Conservation (phyloP, 2,113 vertebrate species). For the Vidua macroura region DNA sequence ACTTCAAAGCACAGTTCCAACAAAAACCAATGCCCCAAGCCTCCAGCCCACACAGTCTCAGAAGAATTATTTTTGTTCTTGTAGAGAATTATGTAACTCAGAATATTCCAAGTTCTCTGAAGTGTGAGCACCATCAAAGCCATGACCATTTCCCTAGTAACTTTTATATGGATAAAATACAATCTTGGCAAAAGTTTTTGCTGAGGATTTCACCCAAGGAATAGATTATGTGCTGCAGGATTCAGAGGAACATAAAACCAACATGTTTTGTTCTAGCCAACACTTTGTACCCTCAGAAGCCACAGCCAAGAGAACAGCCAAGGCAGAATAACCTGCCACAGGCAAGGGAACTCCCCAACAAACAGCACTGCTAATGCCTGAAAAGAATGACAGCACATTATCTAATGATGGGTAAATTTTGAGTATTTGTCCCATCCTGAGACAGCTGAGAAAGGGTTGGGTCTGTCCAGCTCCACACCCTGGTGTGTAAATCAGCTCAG, state of each 20-base stretch:
- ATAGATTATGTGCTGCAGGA: not conserved
- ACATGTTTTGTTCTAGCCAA: fast-evolving
- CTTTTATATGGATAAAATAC: not conserved
- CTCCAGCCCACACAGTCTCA: conserved; percentile 45
- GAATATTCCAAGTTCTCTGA: not conserved
- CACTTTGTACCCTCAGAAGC: not conserved
- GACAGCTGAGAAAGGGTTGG: not conserved
- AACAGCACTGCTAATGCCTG: not conserved
- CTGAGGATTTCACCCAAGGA: not conserved
- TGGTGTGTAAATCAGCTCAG: fast-evolving
- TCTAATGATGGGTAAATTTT: not conserved
- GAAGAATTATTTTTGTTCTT: conserved; percentile 7
- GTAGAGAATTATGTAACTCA: not conserved
- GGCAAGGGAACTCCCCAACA: not conserved
- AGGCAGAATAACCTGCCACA: not conserved
- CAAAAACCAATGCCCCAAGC: not conserved
- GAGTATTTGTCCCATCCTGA: not conserved
- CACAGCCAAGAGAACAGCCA: not conserved
- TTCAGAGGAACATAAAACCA: not conserved
- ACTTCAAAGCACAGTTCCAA: conserved; percentile 32
- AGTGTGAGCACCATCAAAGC: not conserved
- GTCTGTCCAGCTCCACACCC: not conserved
- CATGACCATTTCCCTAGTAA: not conserved
- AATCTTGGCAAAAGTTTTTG: not conserved
- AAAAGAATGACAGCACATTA: not conserved